Evolutionary conservation across 1,140 invertebrate species (phyloP), one percentile per base, ranked within the genome.

Genomic region (Trissolcus basalis): DNA sequence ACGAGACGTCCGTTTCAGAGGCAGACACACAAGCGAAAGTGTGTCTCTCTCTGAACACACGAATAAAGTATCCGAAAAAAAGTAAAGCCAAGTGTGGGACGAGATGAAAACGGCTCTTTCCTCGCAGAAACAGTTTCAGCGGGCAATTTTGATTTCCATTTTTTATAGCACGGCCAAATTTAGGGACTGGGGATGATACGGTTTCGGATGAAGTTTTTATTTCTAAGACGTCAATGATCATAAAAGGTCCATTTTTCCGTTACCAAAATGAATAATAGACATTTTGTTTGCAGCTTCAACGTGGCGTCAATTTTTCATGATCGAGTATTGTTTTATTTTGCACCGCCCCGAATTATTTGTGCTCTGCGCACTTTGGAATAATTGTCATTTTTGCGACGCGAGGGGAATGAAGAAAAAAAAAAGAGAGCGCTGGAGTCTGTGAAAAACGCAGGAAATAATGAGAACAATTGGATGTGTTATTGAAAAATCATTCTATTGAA

Each of bases 401-500:
- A n/a, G n/a, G n/a, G n/a, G n/a, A n/a, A n/a, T n/a, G n/a, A n/a
- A n/a, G n/a, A n/a, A n/a, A n/a, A n/a, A n/a, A n/a, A n/a, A n/a
- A n/a, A n/a, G n/a, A n/a, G n/a, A n/a, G n/a, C n/a, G n/a, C n/a
- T n/a, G n/a, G n/a, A n/a, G n/a, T n/a, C n/a, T n/a, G n/a, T n/a
- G 36, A 11, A 1, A 39, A 39, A 27, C 19, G 19, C 32, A 61
- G 59, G 59, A 55, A 55, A 65, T 65, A 56, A 65, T 33, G 16
- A 65, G 32, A 56, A 51, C 12, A 65, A 32, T 27, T 27, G 36
- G 15, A 43, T 6, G 9, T 32, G 10, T 56, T 65, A n/a, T 48
- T 44, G 55, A 65, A 65, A 56, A 48, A 56, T 55, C 10, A 15
- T 65, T 27, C 61, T 65, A 65, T 65, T 65, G 45, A 39, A 55